Percentiles rank a stretch among this genome's conserved stretches.
phyloP scores from a whole-genome alignment of 2,113 vertebrate species.

The Rafetus swinhoei region DNA sequence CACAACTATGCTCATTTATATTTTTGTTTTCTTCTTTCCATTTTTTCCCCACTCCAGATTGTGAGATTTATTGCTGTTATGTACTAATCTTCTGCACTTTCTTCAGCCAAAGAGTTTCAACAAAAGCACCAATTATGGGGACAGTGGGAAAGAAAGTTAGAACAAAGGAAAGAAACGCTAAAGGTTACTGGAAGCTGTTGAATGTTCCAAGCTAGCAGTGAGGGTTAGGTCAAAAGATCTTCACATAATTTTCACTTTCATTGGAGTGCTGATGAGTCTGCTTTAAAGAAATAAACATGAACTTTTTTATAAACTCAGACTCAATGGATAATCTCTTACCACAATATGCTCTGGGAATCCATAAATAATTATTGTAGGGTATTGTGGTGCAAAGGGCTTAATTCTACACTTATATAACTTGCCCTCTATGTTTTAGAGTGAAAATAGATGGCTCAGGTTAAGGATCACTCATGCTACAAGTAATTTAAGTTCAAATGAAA shows the following conservation, averaged over 20 bases:
- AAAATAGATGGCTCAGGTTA: neutral
- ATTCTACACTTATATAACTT: neutral
- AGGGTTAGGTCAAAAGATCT: neutral
- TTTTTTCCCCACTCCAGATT: neutral
- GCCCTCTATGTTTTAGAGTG: neutral
- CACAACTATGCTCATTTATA: neutral
- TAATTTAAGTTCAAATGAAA: neutral
- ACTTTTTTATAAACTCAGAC: neutral
- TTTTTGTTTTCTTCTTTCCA: neutral
- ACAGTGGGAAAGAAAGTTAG: neutral
- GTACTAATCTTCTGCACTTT: neutral
- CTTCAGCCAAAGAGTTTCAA: neutral
- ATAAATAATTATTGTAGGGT: neutral
- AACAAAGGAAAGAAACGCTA: neutral
- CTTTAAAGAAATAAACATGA: neutral
- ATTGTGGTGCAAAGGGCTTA: neutral
- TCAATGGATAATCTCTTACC: neutral
- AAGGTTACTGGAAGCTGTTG: neutral
- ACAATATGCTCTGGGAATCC: rapidly evolving
- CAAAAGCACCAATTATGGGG: neutral
- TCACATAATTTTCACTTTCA: neutral
- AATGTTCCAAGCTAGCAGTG: neutral
- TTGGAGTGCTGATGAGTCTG: neutral
- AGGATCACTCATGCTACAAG: neutral
- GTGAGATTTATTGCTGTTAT: slow-evolving; percentile 1